Percentiles rank a stretch among this genome's conserved stretches.
These are phyloP conservation scores for Delia radicum DNA, from an alignment of 1,140 invertebrate genomes.

Conservation along the genomic window DNA sequence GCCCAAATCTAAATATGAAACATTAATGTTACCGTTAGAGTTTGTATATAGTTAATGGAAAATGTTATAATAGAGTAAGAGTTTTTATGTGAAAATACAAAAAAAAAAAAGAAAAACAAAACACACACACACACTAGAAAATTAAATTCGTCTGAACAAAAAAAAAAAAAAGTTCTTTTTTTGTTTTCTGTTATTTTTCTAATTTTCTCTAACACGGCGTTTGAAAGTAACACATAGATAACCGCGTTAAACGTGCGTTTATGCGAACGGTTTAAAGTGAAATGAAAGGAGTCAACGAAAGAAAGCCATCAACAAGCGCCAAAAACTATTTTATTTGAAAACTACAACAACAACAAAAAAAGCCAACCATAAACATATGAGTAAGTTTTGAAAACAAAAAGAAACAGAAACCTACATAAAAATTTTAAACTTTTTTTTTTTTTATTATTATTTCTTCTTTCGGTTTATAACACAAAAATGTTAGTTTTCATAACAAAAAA, in stretches of 20 bases:
- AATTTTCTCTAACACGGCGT: too few relatives aligned
- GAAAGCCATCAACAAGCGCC: conserved; percentile 50
- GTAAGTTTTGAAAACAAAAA: neutral
- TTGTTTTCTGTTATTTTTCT: neutral
- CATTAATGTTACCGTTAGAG: conserved; percentile 17
- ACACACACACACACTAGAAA: neutral
- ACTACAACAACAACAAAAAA: conserved; percentile 2
- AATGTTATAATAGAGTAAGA: conserved; percentile 17
- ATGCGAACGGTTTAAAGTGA: conserved; percentile 56
- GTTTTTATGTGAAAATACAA: conserved; percentile 8
- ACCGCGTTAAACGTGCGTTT: conserved; percentile 54
- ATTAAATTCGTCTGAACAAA: neutral
- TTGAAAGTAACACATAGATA: neutral
- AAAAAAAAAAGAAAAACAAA: conserved; percentile 13
- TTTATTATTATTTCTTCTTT: neutral
- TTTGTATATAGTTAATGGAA: neutral
- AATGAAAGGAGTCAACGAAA: conserved; percentile 57
- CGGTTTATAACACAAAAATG: too few relatives aligned
- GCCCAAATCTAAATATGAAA: too few relatives aligned
- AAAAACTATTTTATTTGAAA: conserved; percentile 30
- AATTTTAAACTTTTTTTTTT: neutral
- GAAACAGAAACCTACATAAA: neutral
- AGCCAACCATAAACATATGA: neutral
- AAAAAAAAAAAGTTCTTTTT: neutral
- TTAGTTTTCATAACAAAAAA: neutral